Base-by-base conservation (phyloP, 92 coral and sea anemone genomes). In the Palythoa grandiflora region DNA sequence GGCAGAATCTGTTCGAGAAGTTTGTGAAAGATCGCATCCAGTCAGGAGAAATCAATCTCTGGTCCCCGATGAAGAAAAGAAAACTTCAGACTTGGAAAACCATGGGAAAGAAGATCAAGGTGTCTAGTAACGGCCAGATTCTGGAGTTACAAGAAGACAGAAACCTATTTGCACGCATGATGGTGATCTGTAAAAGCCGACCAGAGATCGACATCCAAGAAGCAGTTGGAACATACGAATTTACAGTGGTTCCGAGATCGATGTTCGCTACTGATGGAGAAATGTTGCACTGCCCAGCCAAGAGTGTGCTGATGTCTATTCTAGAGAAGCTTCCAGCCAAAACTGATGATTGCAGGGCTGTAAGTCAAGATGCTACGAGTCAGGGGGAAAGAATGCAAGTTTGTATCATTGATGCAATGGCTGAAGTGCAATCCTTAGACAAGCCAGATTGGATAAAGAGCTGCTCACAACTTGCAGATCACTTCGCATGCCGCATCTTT, bases 351-450 rank as follows among this genome's bases (percentile, higher is more conserved):
- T 44, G 39, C 16, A 59, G 73, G 15, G 36, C 11, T 80, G 19
- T 11, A 14, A 19, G 51, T 38, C 85, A n/a, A 48, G 57, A 80
- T n/a, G 85, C 11, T 5, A 35, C 59, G 71, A 9, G 71, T 57
- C 68, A 3, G 11, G 85, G 59, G 53, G 60, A 28, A 68, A 39
- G 38, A 60, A 17, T 75, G 84, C 72, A 52, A 68, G 91, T 91
- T 2, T 57, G 50, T 17, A 72, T 91, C 55, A 73, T 91, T 38
- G 92, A 88, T 81, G 92, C 89, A 37, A 92, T 90, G 91, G 87
- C 95, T 9, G 94, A 92, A 38, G 92, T 92, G 6, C 90, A 89
- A 80, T 84, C 89, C 21, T 70, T 91, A 17, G 89, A 91, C 84
- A 91, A 89, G 50, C 50, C 50, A 5, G 91, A 63, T 17, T 16